Conservation (phyloP, 2,113 vertebrate genomes). For the Sarotherodon lohbergeri region DNA sequence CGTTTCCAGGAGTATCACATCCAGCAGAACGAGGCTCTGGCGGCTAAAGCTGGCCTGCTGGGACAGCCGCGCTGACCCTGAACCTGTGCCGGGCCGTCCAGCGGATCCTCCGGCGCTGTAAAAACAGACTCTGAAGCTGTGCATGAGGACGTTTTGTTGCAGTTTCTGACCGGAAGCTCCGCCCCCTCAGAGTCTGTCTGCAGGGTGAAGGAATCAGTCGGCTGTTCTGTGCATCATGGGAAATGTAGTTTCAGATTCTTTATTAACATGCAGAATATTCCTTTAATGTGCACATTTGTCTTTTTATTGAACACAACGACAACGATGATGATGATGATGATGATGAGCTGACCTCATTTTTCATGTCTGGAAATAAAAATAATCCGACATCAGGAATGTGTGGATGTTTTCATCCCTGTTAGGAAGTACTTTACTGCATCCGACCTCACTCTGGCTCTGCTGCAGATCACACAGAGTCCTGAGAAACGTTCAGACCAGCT, state of each 20-base stretch:
- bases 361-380: background rate
- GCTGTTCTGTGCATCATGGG: background rate
- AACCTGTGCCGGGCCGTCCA: background rate
- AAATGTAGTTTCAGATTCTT: background rate
- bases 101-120: background rate
- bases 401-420: background rate
- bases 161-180: background rate
- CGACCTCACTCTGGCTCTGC: background rate
- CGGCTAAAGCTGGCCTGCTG: conserved; percentile 92
- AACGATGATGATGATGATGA: background rate
- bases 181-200: background rate
- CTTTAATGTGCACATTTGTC: background rate
- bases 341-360: background rate
- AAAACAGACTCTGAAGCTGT: background rate
- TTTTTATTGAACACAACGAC: background rate
- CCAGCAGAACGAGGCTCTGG: conserved; percentile 97
- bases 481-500: background rate
- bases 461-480: no score
- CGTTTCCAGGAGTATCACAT: no score
- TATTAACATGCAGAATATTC: background rate
- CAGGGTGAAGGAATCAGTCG: background rate
- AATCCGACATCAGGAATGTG: background rate
- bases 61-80: conserved; percentile 75
- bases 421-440: background rate
- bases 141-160: background rate